phyloP scores from a whole-genome alignment of 2,113 vertebrate genomes.

The Zosterops japonicus region DNA sequence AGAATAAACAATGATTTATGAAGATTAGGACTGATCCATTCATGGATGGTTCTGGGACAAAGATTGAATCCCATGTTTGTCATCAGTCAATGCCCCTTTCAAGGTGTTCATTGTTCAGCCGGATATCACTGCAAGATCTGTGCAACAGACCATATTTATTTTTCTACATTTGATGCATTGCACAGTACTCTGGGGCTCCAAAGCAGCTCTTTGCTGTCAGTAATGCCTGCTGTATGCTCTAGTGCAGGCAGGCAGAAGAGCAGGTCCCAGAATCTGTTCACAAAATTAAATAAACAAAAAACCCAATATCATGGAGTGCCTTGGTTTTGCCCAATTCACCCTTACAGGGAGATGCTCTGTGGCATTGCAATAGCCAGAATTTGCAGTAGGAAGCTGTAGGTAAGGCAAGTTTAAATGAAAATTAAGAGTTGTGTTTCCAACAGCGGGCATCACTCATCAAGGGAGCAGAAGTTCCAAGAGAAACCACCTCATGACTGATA shows the following conservation, averaged over 20 bases:
- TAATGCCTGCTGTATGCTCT: background rate
- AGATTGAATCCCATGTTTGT: background rate
- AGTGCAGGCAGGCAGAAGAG: background rate
- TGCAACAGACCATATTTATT: background rate
- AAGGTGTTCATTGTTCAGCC: background rate
- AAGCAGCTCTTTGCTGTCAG: background rate
- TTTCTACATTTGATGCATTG: background rate
- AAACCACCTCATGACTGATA: background rate
- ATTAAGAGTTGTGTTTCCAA: background rate
- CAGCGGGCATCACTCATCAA: background rate
- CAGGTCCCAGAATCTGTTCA: background rate
- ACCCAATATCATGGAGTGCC: rapidly evolving
- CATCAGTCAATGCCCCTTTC: background rate
- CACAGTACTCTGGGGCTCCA: background rate
- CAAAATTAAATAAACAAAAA: background rate
- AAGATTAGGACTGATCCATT: background rate
- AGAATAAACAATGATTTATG: background rate
- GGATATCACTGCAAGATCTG: background rate
- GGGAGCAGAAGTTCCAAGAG: background rate
- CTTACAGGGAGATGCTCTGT: background rate
- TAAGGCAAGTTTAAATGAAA: background rate
- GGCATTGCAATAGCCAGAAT: background rate
- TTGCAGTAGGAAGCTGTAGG: background rate
- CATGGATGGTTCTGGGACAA: background rate
- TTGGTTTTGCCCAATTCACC: background rate